Conservation (phyloP, 2,888 invertebrate species). For the Muscina levida region DNA sequence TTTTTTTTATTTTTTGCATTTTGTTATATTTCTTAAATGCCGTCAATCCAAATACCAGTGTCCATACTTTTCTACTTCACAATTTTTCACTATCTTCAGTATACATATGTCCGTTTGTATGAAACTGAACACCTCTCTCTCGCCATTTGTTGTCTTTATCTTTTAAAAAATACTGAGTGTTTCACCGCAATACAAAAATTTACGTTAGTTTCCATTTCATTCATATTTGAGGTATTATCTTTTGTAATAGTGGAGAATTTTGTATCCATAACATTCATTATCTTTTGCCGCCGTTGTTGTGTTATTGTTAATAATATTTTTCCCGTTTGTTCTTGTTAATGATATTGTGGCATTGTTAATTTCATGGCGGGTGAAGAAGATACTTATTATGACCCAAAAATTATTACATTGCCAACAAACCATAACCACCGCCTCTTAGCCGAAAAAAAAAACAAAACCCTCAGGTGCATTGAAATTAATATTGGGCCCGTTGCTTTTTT, state of each 20-base stretch:
- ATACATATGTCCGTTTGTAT: not conserved
- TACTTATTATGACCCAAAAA: conserved; percentile 8
- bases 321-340: conserved; percentile 37
- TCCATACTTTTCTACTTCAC: too few relatives aligned
- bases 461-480: not conserved
- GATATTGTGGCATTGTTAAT: conserved; percentile 32
- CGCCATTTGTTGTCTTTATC: conserved; percentile 7
- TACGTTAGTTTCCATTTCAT: not conserved
- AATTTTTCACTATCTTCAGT: too few relatives aligned
- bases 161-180: not conserved
- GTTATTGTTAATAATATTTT: too few relatives aligned
- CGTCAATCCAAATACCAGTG: too few relatives aligned
- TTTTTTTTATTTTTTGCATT: too few relatives aligned
- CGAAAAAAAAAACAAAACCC: conserved; percentile 4
- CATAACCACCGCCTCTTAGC: not conserved
- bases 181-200: not conserved
- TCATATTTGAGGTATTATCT: not conserved
- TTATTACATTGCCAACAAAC: too few relatives aligned
- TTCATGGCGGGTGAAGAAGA: conserved; percentile 10
- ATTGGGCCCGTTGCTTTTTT: not conserved
- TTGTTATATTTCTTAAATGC: too few relatives aligned
- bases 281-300: not conserved
- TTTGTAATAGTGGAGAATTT: not conserved
- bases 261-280: not conserved
- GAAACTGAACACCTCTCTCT: conserved; percentile 8